Evolutionary conservation across 2,888 invertebrate genomes (phyloP), one percentile per base, ranked within the genome.

Genomic region (Thalpophila matura): DNA sequence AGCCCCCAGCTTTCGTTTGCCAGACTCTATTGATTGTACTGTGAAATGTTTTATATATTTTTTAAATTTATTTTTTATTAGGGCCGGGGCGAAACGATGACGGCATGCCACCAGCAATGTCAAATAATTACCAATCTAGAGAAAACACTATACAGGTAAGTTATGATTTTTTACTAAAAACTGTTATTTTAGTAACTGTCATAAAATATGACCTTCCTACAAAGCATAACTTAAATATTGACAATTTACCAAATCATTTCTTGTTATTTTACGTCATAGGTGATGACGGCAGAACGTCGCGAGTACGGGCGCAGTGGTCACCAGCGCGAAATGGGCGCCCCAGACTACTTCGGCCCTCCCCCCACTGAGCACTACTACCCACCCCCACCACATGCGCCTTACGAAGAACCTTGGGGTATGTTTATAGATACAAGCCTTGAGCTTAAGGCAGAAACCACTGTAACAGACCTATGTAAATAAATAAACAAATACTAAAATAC

Each of bases 221-320:
- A 26, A 12, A n/a, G n/a, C n/a, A 35, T 10, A 33, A 26, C 10
- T 12, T 14, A 31, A 12, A n/a, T 9, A 33, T 14, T 33, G 5
- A 1, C 4, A 14, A 14, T 14, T 12, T 26, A 26, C 22, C 22
- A 42, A 42, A 12, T 26, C n/a, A 7, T 14, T 10, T 12, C n/a
- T 14, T 26, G 35, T 26, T 55, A 3, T 9, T 35, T 6, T 18
- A 7, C 4, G 61, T 6, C 42, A 18, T 84, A 97, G 96, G 98
- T 98, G 43, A 98, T 98, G 98, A 98, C 98, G 9, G 98, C 98
- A 1, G 98, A 98, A 88, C 96, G 98, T 59, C 95, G 98, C 64
- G 98, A 98, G 89, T 98, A 98, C 89, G 97, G 97, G 38, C 96
- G 96, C 61, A 74, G 79, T 29, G 79, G 68, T n/a, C 85, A 83